Evolutionary conservation across 2,797 vertebrate species (phyloP), one percentile per base, ranked within the genome.

Genomic region (Phataginus tetradactyla): DNA sequence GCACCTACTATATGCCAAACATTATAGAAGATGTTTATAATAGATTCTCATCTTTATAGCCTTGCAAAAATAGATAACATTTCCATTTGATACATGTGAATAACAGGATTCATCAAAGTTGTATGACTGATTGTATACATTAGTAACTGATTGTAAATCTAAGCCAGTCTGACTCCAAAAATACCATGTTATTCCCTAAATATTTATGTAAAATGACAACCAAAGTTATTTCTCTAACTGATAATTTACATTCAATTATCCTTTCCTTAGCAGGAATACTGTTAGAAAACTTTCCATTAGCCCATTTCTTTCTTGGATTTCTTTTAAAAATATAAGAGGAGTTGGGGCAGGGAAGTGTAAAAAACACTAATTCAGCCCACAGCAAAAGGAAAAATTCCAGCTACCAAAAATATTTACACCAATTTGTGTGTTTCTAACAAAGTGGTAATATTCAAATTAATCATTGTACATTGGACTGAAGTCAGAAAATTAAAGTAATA

Each of bases 221-320:
- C 34, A 84, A 61, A 91, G 74, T 42, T 66, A 51, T 55, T 55
- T 53, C 55, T 59, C 61, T 95, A 42, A 78, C 8, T 75, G 75
- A 37, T 86, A 61, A 91, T 69, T 89, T 59, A 85, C 15, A 86
- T 77, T 57, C 5, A 53, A 5, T 85, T 71, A 63, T 45, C 39
- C 12, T 21, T 37, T 86, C 13, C 34, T 84, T 69, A 71, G 25
- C 4, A 92, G 45, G 3, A 85, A 86, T 12, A 64, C 27, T 77
- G 39, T 93, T 91, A 91, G 21, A 74, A 92, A 94, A 91, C 34
- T 61, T 91, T 23, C 39, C 49, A 4, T 49, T 92, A 92, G 45
- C 17, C 39, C 93, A 69, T 49, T 68, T 83, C 13, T 29, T 59
- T 57, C 34, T 53, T 34, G 23, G 27, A 66, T 77, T 66, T 66